Evolutionary conservation across 2,113 vertebrate species (phyloP).

Genomic region (Pimephales promelas): DNA sequence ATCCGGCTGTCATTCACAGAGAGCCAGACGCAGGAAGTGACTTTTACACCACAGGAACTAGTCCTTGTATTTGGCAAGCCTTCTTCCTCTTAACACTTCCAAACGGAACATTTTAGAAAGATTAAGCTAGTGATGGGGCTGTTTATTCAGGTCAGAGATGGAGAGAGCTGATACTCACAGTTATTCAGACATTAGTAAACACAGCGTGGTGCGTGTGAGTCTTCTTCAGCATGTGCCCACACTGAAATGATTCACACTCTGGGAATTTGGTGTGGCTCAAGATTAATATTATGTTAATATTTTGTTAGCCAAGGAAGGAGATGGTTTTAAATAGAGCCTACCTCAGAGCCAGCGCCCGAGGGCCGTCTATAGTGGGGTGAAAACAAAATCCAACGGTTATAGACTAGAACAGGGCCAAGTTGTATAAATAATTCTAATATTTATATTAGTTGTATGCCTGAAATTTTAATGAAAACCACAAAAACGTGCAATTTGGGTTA

Average conservation of each 20-base stretch:
- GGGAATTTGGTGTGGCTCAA: constrained; percentile 38
- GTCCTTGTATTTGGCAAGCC: neutral
- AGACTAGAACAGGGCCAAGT: too few relatives aligned
- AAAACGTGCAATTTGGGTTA: too few relatives aligned
- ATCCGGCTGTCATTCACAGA: constrained; percentile 18
- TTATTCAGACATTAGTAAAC: constrained; percentile 47
- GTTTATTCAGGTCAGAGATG: constrained; percentile 39
- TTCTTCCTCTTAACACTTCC: neutral
- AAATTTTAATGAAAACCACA: too few relatives aligned
- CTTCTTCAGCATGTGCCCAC: constrained; percentile 33
- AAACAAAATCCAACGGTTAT: too few relatives aligned
- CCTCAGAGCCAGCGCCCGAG: neutral
- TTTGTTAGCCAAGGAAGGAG: constrained; percentile 17
- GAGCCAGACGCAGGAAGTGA: constrained; percentile 21
- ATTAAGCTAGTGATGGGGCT: neutral
- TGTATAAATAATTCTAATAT: too few relatives aligned
- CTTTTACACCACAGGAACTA: constrained; percentile 8
- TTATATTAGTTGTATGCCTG: too few relatives aligned
- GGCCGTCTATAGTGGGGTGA: too few relatives aligned
- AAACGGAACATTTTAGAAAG: neutral
- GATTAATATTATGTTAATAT: constrained; percentile 35
- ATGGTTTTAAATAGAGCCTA: constrained; percentile 6
- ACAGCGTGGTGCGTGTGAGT: constrained; percentile 19
- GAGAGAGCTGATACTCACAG: constrained; percentile 37
- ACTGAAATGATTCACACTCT: constrained; percentile 17